Evolutionary conservation across 2,888 invertebrate species (phyloP), one percentile per base, ranked within the genome.

Genomic region (Venusia cambrica): DNA sequence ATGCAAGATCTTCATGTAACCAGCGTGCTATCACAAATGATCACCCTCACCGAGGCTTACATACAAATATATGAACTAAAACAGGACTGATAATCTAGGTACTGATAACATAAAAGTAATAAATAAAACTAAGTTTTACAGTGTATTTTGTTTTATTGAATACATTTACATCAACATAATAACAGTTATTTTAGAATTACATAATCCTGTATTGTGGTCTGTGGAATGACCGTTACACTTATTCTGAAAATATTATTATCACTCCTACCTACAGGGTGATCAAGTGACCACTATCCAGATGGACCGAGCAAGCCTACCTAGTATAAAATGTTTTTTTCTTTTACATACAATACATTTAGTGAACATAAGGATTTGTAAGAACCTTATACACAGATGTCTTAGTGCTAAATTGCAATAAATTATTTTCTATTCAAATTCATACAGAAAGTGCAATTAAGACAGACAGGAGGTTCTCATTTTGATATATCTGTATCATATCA

Each of bases 21-120:
- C 3, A 98, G 98, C 75, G 99, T 99, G 62, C 88, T 99, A 38
- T 99, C 99, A 2, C 99, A 99, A 83, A 99, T 99, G 98, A 99
- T 99, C 42, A 98, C 99, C 0, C 89, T 99, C 8, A 98, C 99
- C 1, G 99, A 99, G 84, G 97, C 98, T 2, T 99, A 99, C 71
- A 98, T 99, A 67, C 99, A 99, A 77, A 91, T 93, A 57, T 93
- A 93, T 79, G 92, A 93, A 74, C 67, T 87, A 30, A 88, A 87
- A 42, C 78, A 81, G 68, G 87, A 87, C 63, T 83, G 62, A 73
- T 30, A 29, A n/a, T n/a, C n/a, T 25, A 22, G 21, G 25, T 29
- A 35, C n/a, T n/a, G 47, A 64, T 67, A 62, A 66, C 64, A 61
- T 56, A 35, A 55, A 61, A 46, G 33, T 12, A 33, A 37, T 53